Percentiles rank a stretch among this genome's conserved stretches.
Conservation (phyloP, 2,113 vertebrate genomes). For the Tonatia bakeri region DNA sequence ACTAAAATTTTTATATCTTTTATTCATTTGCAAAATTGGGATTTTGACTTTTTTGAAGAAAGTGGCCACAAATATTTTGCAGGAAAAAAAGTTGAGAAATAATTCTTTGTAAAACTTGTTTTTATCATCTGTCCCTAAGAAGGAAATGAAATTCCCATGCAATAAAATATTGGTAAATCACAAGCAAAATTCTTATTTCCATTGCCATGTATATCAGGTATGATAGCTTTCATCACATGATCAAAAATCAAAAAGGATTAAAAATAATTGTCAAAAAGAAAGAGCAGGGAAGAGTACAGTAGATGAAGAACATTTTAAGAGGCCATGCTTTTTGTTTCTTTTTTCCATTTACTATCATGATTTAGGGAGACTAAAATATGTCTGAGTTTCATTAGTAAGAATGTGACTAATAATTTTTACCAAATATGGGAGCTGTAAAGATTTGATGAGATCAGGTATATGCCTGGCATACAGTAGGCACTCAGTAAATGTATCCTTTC, state of each 20-base stretch:
- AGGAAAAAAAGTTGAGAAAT: background rate
- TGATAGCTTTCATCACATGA: background rate
- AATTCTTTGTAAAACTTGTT: constrained; percentile 12
- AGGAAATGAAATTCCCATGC: background rate
- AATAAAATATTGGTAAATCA: background rate
- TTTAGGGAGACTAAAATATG: background rate
- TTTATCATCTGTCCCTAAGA: background rate
- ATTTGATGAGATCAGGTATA: background rate
- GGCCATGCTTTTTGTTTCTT: background rate
- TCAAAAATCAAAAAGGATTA: background rate
- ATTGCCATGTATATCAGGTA: background rate
- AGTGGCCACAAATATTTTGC: background rate
- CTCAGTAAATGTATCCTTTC: background rate
- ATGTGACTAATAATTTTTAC: background rate
- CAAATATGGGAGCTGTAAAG: background rate
- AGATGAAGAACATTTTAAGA: background rate
- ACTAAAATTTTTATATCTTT: constrained; percentile 21
- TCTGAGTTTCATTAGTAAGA: background rate
- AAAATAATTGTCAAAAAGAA: background rate
- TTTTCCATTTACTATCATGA: background rate
- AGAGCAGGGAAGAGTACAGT: background rate
- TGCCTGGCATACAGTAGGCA: background rate
- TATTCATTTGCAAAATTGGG: constrained; percentile 52
- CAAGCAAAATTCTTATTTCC: background rate
- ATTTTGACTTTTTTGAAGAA: constrained; percentile 7